These are phyloP conservation scores for Lerista edwardsae DNA, from an alignment of 2,797 vertebrate species.

Conservation along the genomic window DNA sequence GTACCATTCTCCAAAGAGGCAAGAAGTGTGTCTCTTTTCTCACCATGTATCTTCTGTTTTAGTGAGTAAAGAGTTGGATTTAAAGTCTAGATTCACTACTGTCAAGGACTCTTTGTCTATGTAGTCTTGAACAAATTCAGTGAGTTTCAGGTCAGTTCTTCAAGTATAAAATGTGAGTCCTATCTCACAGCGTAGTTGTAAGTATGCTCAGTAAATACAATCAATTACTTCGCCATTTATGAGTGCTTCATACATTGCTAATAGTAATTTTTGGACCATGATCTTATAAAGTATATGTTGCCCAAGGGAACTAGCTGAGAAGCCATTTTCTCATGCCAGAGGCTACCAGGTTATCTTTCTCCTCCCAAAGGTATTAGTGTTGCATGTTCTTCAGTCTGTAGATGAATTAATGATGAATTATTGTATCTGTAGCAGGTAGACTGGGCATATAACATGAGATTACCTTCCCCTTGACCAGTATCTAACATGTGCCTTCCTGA, in stretches of 20 bases:
- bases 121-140: not conserved
- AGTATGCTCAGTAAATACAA: not conserved
- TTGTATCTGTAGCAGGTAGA: too few species aligned
- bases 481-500: conserved; percentile 49
- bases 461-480: conserved; percentile 40
- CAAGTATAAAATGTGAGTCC: not conserved
- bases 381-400: conserved; percentile 32
- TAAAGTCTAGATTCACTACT: conserved; percentile 30
- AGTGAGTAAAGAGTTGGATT: not conserved
- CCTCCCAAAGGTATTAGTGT: conserved; percentile 2
- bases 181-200: not conserved
- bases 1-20: conserved; percentile 59
- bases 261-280: conserved; percentile 61
- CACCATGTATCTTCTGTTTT: not conserved
- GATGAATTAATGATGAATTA: not conserved
- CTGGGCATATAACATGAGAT: too few species aligned
- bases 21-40: conserved; percentile 64
- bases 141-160: not conserved
- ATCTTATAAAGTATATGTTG: conserved; percentile 40
- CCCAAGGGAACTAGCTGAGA: conserved; percentile 61
- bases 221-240: not conserved
- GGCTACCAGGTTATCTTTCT: not conserved
- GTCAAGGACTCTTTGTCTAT: conserved; percentile 1
- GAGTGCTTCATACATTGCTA: not conserved
- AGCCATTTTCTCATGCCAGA: conserved; percentile 43